Evolutionary conservation across 2,888 invertebrate species (phyloP), one percentile per base, ranked within the genome.

Genomic region (Himalopsyche kuldschensis): DNA sequence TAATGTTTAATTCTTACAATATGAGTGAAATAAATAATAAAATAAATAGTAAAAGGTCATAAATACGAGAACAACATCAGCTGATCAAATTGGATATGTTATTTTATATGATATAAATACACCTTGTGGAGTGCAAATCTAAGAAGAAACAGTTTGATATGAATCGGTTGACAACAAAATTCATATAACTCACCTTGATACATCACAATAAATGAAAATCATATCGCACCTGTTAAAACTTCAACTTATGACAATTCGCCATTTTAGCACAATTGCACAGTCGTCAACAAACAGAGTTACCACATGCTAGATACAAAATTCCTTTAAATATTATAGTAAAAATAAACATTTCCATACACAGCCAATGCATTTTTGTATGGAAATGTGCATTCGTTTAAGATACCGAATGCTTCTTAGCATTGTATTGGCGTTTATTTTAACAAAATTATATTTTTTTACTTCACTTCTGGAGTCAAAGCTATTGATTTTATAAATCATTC

Each of bases 181-280:
- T 35, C 24, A 24, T 69, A 69, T 63, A 31, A 75, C 81, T 81
- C 35, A 84, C 84, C 82, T 46, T 79, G 80, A 82, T 80, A 35
- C 63, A 82, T 84, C 76, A 80, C 76, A 82, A 32, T 46, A 78
- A 84, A 84, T 79, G 78, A 32, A 77, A 84, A 79, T 82, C 84
- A 84, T 84, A 82, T 84, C 84, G 84, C 84, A 84, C 84, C 84
- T 82, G 84, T 84, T 84, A 84, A 79, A 82, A 80, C 82, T 79
- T 75, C 77, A 82, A 84, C 77, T 80, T 80, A 78, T 82, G 84
- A 84, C 84, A 84, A 84, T 79, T 82, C 82, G 84, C 84, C 84
- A 84, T 84, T 84, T 84, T 84, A 82, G 77, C 80, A 82, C 79
- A 41, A 84, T 76, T 80, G 76, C 77, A 69, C 46, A 77, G 76